These are phyloP conservation scores for Burhinus oedicnemus DNA, from an alignment of 2,113 vertebrate species.

Conservation along the genomic window DNA sequence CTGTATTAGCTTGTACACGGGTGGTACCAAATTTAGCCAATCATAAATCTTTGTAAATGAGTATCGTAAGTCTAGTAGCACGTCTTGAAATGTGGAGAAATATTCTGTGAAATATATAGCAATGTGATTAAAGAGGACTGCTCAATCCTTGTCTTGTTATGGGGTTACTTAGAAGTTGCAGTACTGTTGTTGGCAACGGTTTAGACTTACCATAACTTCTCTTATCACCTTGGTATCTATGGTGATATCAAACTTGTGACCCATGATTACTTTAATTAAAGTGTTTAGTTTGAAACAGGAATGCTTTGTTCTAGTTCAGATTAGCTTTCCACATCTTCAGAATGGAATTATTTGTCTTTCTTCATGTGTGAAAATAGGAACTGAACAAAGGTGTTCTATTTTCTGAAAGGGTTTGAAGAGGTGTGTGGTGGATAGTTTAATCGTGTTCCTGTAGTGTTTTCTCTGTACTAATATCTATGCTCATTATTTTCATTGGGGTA, in stretches of 20 bases:
- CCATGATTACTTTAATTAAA: constrained; percentile 15
- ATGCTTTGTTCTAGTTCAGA: neutral
- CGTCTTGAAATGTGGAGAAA: neutral
- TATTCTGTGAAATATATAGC: neutral
- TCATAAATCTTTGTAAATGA: neutral
- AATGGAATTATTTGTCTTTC: neutral
- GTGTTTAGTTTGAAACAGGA: constrained; percentile 12
- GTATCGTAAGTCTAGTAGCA: neutral
- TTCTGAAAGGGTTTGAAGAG: neutral
- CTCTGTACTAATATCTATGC: neutral
- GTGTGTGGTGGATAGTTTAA: neutral
- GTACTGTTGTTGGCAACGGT: neutral
- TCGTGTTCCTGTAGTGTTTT: neutral
- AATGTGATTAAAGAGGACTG: neutral
- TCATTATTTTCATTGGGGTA: neutral
- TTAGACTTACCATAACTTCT: neutral
- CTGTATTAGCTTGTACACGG: neutral
- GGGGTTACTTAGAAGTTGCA: neutral
- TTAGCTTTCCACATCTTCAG: constrained; percentile 1
- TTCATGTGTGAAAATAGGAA: neutral
- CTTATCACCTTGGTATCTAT: constrained; percentile 19
- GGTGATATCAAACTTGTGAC: constrained; percentile 21
- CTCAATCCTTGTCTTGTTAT: neutral
- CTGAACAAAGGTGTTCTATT: neutral
- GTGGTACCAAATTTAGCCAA: neutral